Base-by-base conservation (phyloP, 2,888 invertebrate species). In the Petrolisthes cinctipes region DNA sequence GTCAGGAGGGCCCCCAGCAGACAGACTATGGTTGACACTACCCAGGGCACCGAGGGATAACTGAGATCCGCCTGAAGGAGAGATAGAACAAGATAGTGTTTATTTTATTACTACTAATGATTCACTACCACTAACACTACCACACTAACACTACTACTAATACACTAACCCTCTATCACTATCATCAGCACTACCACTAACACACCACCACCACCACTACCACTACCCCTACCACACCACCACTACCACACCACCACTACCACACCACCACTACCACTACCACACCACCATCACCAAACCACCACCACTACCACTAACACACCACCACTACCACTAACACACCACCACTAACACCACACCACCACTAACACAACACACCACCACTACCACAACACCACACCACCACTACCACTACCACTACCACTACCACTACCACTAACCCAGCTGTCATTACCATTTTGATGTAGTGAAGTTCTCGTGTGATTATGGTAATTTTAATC, bases 21-120 rank as follows among this genome's bases (percentile, higher is more conserved):
- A 81, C 95, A 94, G 94, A 95, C 94, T 1, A 92, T 93, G 0
- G 95, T 95, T 91, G 95, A 96, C 83, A 95, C 93, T 66, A 95
- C 93, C 4, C 95, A 94, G 1, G 96, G 95, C 92, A 95, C 93
- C 2, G 94, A 92, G 2, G 86, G 84, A 53, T 89, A 86, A 4
- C 82, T 89, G 76, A 86, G 17, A 4, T 83, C 66, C 14, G 86
- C 86, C 89, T 89, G 84, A 53, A 78, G n/a, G 51, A n/a, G 20
- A n/a, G n/a, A n/a, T n/a, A n/a, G n/a, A n/a, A n/a, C n/a, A n/a
- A n/a, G n/a, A n/a, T 9, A 75, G 17, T 75, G 75, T 11, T 7
- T 17, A 75, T 75, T 37, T 20, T 83, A 20, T 66, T 14, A 51
- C 75, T 4, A 23, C 75, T 14, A 75, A 4, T 14, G 51, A 11